Percentiles rank a stretch among this genome's conserved stretches.
phyloP scores from a whole-genome alignment of 2,888 invertebrate species.

The Teleogryllus oceanicus region DNA sequence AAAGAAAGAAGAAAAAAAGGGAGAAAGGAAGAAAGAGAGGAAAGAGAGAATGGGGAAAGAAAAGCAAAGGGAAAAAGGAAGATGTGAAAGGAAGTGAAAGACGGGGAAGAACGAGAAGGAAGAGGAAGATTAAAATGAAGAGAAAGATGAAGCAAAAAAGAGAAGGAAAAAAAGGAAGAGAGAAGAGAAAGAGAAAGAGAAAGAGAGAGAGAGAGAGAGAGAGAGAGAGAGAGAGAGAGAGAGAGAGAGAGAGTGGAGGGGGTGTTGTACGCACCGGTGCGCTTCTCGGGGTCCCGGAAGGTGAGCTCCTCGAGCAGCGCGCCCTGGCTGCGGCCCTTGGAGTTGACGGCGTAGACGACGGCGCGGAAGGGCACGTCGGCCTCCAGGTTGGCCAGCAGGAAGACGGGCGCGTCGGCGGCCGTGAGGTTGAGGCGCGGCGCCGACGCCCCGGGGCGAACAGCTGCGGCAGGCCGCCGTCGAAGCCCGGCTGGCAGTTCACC shows the following conservation, averaged over 20 bases:
- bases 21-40: too few relatives aligned
- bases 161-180: too few relatives aligned
- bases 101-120: too few relatives aligned
- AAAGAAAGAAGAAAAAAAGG: too few relatives aligned
- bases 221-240: background rate
- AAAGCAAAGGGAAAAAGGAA: too few relatives aligned
- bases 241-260: background rate
- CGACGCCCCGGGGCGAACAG: slow-evolving; percentile 55
- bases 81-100: too few relatives aligned
- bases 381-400: slow-evolving; percentile 74
- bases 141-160: too few relatives aligned
- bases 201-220: background rate
- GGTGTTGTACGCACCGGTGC: slow-evolving; percentile 57
- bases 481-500: slow-evolving; percentile 77
- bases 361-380: slow-evolving; percentile 75
- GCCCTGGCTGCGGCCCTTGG: slow-evolving; percentile 73
- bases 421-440: slow-evolving; percentile 59
- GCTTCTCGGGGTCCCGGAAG: slow-evolving; percentile 74
- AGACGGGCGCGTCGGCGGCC: slow-evolving; percentile 64
- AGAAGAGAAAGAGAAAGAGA: too few relatives aligned
- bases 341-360: slow-evolving; percentile 73
- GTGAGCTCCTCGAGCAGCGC: slow-evolving; percentile 71
- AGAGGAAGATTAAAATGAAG: too few relatives aligned
- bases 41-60: too few relatives aligned
- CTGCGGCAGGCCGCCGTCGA: slow-evolving; percentile 87